Base-by-base conservation (phyloP, 2,113 vertebrate genomes). In the Heterocephalus glaber region DNA sequence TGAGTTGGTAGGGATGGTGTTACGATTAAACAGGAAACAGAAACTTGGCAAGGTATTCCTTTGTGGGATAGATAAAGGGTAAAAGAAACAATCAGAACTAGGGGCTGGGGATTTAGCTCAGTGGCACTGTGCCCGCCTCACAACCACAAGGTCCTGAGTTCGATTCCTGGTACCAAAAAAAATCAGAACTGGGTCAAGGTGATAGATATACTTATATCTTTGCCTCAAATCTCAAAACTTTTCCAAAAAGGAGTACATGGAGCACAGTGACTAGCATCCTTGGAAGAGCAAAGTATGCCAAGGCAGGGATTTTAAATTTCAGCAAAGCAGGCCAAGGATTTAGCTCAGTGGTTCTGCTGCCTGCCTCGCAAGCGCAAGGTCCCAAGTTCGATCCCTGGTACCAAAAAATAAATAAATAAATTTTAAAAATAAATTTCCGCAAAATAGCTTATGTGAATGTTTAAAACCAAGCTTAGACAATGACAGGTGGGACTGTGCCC, bases 101-200 rank as follows among this genome's bases (percentile, higher is more conserved):
- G 13, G 60, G n/a, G n/a, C n/a, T n/a, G n/a, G n/a, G n/a, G n/a
- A n/a, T n/a, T n/a, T n/a, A n/a, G n/a, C n/a, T n/a, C n/a, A n/a
- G n/a, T n/a, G n/a, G n/a, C n/a, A n/a, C n/a, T n/a, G n/a, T n/a
- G n/a, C n/a, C n/a, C n/a, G n/a, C n/a, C n/a, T n/a, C n/a, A n/a
- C n/a, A n/a, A n/a, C n/a, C n/a, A n/a, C n/a, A n/a, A n/a, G n/a
- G n/a, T n/a, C n/a, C n/a, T n/a, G n/a, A n/a, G n/a, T n/a, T n/a
- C n/a, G n/a, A n/a, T n/a, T n/a, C n/a, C n/a, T n/a, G n/a, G n/a
- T n/a, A n/a, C n/a, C n/a, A n/a, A n/a, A 28, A 87, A 52, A 13
- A 66, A 47, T 82, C 58, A 76, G 77, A 26, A 94, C 30, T 93
- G 35, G 13, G 60, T 88, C 82, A 91, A 89, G 83, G 58, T 96